Evolutionary conservation across 2,113 vertebrate genomes (phyloP).

Genomic region (Eubucco bourcierii): DNA sequence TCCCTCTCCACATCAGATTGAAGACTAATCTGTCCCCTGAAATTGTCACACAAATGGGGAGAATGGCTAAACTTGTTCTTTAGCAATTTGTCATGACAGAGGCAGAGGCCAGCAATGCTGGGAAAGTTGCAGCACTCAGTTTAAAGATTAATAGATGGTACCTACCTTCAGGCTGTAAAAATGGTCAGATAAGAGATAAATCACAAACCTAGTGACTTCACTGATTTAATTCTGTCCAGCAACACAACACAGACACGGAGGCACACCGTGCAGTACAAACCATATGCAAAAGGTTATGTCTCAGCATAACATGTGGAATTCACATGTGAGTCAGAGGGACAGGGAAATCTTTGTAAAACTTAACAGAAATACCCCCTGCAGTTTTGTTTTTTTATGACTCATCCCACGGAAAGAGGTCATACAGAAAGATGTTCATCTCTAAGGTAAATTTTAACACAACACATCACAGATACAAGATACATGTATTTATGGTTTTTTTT

Average conservation of each 20-base stretch:
- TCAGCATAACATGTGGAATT: background rate
- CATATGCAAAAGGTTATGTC: background rate
- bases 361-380: background rate
- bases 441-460: background rate
- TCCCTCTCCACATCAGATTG: background rate
- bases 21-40: background rate
- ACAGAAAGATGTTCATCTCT: background rate
- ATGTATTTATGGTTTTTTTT: background rate
- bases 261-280: background rate
- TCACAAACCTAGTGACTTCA: background rate
- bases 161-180: background rate
- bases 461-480: background rate
- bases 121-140: background rate
- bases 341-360: background rate
- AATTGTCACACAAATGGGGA: background rate
- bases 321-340: background rate
- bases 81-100: background rate
- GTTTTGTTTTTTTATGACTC: background rate
- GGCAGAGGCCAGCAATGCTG: background rate
- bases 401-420: background rate
- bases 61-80: background rate
- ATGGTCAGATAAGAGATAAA: background rate
- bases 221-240: background rate
- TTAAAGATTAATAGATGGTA: slow-evolving; percentile 23
- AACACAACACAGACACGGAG: background rate